Conservation (phyloP, 2,888 invertebrate genomes). For the Caenorhabditis sp. region DNA sequence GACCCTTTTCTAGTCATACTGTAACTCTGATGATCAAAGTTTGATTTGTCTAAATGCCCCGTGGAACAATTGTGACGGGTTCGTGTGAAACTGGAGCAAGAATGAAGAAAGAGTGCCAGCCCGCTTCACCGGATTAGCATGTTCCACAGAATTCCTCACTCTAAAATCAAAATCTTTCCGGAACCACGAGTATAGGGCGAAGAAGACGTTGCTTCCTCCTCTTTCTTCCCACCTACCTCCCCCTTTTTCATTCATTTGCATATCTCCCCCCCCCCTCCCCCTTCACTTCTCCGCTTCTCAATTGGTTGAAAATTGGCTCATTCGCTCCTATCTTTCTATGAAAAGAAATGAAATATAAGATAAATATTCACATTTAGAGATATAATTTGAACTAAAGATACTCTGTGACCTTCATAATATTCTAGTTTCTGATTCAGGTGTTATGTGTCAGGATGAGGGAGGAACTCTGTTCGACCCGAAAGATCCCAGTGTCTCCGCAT, state of each 20-base stretch:
- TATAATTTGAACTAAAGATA: constrained; percentile 3
- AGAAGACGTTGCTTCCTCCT: constrained; percentile 5
- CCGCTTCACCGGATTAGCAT: not conserved
- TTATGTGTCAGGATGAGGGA: constrained; percentile 73
- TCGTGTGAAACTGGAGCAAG: not conserved
- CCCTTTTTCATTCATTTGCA: constrained; percentile 25
- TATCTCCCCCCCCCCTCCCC: not conserved
- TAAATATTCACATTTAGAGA: not conserved
- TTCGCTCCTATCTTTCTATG: constrained; percentile 9
- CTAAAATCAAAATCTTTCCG: not conserved
- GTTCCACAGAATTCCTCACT: not conserved
- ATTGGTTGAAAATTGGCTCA: constrained; percentile 29
- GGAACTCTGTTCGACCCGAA: constrained; percentile 70
- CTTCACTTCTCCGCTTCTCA: not conserved
- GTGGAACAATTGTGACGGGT: not conserved
- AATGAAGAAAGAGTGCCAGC: not conserved
- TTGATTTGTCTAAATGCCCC: not conserved
- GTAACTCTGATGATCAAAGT: not conserved
- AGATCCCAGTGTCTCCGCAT: constrained; percentile 66
- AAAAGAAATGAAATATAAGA: too few species aligned
- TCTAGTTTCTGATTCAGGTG: too few species aligned
- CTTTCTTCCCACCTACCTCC: not conserved
- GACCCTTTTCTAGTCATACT: not conserved
- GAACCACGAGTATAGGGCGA: not conserved
- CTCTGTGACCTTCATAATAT: too few species aligned